These are phyloP conservation scores for Pangasius krempfi DNA, from an alignment of 2,797 vertebrate species.

Conservation along the genomic window DNA sequence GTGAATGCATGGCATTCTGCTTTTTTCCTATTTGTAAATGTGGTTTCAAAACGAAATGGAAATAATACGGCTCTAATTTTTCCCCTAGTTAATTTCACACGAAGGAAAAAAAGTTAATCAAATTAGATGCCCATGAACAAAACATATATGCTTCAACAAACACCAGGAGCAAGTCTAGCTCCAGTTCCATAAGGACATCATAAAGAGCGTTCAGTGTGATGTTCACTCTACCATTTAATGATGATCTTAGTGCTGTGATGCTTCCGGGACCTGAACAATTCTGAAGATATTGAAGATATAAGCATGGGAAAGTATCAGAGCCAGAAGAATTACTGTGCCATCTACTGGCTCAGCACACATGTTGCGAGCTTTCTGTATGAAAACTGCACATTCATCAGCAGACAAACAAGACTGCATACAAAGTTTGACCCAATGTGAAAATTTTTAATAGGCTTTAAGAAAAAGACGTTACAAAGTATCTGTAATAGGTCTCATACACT, in stretches of 20 bases:
- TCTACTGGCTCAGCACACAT: slow-evolving; percentile 50
- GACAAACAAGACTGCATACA: not conserved
- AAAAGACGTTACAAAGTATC: slow-evolving; percentile 71
- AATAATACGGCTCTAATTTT: not conserved
- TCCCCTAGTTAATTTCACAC: not conserved
- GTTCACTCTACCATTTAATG: not conserved
- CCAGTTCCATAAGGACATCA: not conserved
- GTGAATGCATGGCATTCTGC: not conserved
- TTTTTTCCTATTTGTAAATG: not conserved
- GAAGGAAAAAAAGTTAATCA: too few species aligned
- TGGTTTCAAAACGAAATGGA: not conserved
- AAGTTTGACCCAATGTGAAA: slow-evolving; percentile 52
- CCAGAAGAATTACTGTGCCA: slow-evolving; percentile 50
- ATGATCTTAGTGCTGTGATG: not conserved
- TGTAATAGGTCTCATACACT: slow-evolving; percentile 40
- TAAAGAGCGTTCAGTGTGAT: not conserved
- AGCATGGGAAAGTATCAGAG: not conserved
- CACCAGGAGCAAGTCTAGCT: not conserved
- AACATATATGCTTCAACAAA: not conserved
- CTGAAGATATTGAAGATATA: not conserved
- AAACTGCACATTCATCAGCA: too few species aligned
- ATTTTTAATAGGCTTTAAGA: slow-evolving; percentile 74
- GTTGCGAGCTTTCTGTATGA: slow-evolving; percentile 21
- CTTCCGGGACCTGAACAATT: not conserved
- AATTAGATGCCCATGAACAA: not conserved